phyloP scores from a whole-genome alignment of 1,140 invertebrate species.

The Coelopa frigida region DNA sequence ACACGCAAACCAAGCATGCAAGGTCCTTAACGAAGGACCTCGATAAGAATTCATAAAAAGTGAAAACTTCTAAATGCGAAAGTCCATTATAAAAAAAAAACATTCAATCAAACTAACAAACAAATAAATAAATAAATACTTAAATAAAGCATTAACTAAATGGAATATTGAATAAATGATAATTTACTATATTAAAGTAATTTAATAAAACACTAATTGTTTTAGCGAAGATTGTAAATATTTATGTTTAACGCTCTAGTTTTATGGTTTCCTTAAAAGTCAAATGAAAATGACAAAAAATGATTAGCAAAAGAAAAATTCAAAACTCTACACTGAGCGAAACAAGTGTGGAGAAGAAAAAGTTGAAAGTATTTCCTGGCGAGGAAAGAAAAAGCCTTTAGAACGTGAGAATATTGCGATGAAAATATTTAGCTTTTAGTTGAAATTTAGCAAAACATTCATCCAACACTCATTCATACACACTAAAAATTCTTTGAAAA shows the following conservation, averaged over 20 bases:
- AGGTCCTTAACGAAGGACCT: too few relatives aligned
- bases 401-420: neutral
- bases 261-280: too few relatives aligned
- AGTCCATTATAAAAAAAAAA: conserved; percentile 1
- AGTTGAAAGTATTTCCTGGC: conserved; percentile 11
- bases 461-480: too few relatives aligned
- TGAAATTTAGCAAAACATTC: too few relatives aligned
- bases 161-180: conserved; percentile 1
- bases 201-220: neutral
- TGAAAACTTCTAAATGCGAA: neutral
- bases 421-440: conserved; percentile 7
- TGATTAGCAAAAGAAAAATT: neutral
- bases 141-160: conserved; percentile 1
- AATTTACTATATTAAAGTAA: neutral
- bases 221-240: neutral
- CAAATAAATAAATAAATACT: neutral
- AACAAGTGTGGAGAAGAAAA: too few relatives aligned
- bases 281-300: conserved; percentile 1
- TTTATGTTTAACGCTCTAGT: too few relatives aligned
- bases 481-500: too few relatives aligned
- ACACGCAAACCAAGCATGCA: neutral
- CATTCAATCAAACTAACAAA: neutral
- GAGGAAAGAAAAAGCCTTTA: conserved; percentile 14
- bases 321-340: neutral
- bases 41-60: too few relatives aligned